Evolutionary conservation across 2,113 vertebrate genomes (phyloP), one percentile per base, ranked within the genome.

Genomic region (Solea senegalensis): DNA sequence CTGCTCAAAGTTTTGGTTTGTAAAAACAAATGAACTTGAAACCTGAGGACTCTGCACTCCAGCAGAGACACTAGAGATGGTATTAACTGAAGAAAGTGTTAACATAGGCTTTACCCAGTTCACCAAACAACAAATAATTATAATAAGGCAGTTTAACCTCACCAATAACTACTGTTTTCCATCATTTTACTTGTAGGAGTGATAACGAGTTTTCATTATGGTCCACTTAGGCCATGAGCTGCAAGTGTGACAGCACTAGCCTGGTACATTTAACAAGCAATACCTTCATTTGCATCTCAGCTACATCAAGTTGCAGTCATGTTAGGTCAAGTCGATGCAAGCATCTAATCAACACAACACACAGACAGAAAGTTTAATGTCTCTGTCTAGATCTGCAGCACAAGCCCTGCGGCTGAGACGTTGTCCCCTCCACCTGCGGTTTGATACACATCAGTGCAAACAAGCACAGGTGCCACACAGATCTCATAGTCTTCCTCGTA

Each of bases 371-470:
- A 21, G 16, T 9, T 4, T 5, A 8, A 27, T 65, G 43, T 69
- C 43, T 43, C 39, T 26, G 13, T 69, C 66, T 82, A 95, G 74
- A 95, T 95, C 82, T 95, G 95, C 69, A 95, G 82, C 67, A 95
- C 94, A 65, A 95, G 91, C 9, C 95, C 93, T 16, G 95, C 95
- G 11, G 94, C 95, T 8, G 94, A 95, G 79, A 95, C 85, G 81
- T 95, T 95, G 84, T 95, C 95, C 14, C 95, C 95, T 52, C 95
- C 95, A 0, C 95, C 95, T 10, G 94, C 95, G 1, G 95, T 95
- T 68, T 95, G 95, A 84, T 94, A 95, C 44, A 95, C 95, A 55
- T 95, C 94, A 2, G 94, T 95, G 84, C 95, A 95, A 62, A 95
- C 95, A 63, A 95, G 87, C 70, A 95, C 94, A 0, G 94, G 95